A percentile compares a stretch with the other conserved stretches of the same genome.
Evolutionary conservation across 2,797 vertebrate species (phyloP).

Genomic region (Xiphorhynchus erythropygius): DNA sequence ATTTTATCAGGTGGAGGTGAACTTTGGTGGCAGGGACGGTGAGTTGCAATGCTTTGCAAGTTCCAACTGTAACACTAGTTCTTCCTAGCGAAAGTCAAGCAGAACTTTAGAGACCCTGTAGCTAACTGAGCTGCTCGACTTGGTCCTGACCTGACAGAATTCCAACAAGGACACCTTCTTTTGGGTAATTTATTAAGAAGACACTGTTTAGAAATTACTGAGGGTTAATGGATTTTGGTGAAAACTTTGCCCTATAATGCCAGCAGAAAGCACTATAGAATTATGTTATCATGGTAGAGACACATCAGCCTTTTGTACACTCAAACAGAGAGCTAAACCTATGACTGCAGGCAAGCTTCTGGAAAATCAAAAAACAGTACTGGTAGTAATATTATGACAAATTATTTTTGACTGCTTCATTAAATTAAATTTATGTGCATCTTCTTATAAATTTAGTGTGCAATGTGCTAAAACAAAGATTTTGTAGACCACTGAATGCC

Average conservation of each 20-base stretch:
- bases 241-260: neutral
- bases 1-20: neutral
- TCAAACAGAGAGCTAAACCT: neutral
- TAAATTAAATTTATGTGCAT: neutral
- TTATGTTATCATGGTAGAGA: fast-evolving
- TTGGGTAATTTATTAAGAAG: neutral
- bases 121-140: neutral
- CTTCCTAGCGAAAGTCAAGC: neutral
- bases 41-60: neutral
- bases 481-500: neutral
- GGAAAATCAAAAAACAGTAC: neutral
- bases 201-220: neutral
- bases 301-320: neutral
- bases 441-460: neutral
- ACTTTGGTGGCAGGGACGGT: neutral
- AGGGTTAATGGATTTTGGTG: neutral
- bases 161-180: neutral
- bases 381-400: neutral
- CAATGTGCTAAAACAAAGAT: neutral
- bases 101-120: neutral
- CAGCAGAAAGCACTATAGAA: neutral
- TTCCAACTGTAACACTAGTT: neutral
- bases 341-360: neutral
- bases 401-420: neutral
- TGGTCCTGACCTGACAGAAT: neutral